Evolutionary conservation across 2,797 vertebrate species (phyloP).

Genomic region (Eremophila alpestris): DNA sequence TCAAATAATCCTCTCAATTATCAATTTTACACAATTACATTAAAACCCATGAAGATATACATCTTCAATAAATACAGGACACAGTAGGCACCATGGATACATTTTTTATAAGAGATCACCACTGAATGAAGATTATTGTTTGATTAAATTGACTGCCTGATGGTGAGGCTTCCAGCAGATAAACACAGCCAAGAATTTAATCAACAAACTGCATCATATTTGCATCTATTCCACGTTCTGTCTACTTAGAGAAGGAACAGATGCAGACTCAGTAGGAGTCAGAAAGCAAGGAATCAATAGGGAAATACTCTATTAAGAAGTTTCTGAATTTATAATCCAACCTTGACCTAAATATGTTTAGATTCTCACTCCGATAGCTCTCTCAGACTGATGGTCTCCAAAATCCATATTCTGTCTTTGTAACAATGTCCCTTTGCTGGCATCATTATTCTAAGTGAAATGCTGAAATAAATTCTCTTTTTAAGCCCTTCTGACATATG

Average conservation of each 20-base stretch:
- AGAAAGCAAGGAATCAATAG: slow-evolving; percentile 48
- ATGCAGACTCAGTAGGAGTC: slow-evolving; percentile 59
- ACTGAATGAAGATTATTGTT: slow-evolving; percentile 54
- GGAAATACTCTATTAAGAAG: slow-evolving; percentile 54
- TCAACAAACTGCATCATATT: slow-evolving; percentile 64
- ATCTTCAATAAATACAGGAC: slow-evolving; percentile 20
- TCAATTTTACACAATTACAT: not conserved
- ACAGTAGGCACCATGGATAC: not conserved
- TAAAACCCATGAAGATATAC: not conserved
- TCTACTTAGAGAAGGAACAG: slow-evolving; percentile 59
- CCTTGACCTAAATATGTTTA: slow-evolving; percentile 62
- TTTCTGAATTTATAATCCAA: slow-evolving; percentile 64
- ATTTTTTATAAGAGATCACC: slow-evolving; percentile 16
- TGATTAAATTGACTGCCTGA: slow-evolving; percentile 58
- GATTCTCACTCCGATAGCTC: not conserved
- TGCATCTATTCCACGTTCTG: slow-evolving; percentile 50
- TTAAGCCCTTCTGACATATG: slow-evolving; percentile 51
- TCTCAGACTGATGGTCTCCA: not conserved
- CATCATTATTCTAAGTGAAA: slow-evolving; percentile 35
- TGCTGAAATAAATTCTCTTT: slow-evolving; percentile 15
- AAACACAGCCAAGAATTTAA: slow-evolving; percentile 63
- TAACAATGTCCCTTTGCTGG: not conserved
- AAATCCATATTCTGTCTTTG: slow-evolving; percentile 9
- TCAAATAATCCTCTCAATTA: slow-evolving; percentile 16
- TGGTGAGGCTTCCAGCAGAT: slow-evolving; percentile 45